Evolutionary conservation across 92 coral and sea anemone genomes (phyloP).

Genomic region (Parazoanthus swiftii): DNA sequence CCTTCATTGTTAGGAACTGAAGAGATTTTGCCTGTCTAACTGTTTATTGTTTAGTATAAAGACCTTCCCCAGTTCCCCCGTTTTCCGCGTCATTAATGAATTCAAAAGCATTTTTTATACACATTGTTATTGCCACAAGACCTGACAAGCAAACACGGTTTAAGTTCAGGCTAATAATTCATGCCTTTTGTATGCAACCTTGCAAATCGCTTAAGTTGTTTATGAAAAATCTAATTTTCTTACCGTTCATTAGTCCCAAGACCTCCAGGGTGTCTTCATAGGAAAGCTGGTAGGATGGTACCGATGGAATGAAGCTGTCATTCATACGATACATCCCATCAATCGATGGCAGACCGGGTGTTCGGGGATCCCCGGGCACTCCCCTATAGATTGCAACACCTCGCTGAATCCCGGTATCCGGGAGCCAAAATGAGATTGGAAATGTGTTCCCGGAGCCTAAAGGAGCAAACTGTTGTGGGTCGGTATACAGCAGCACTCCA

Average conservation of each 20-base stretch:
- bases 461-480: slow-evolving; percentile 88
- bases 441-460: slow-evolving; percentile 68
- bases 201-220: not conserved
- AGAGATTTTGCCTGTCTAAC: too few relatives aligned
- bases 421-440: slow-evolving; percentile 87
- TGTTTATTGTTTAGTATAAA: too few relatives aligned
- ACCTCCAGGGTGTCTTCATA: slow-evolving; percentile 77
- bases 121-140: too few relatives aligned
- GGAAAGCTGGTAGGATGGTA: slow-evolving; percentile 81
- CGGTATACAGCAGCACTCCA: slow-evolving; percentile 85
- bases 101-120: too few relatives aligned
- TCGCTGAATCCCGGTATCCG: slow-evolving; percentile 90
- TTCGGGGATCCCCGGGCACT: slow-evolving; percentile 81
- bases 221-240: not conserved
- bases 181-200: too few relatives aligned
- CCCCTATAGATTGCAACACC: slow-evolving; percentile 58
- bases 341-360: slow-evolving; percentile 86
- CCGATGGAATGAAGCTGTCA: slow-evolving; percentile 52
- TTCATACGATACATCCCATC: slow-evolving; percentile 76
- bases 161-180: too few relatives aligned
- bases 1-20: too few relatives aligned
- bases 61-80: too few relatives aligned
- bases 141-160: too few relatives aligned
- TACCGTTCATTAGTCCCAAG: slow-evolving; percentile 79
- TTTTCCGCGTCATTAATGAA: too few relatives aligned